Conservation (phyloP, 2,113 vertebrate species). For the Salvelinus sp. region DNA sequence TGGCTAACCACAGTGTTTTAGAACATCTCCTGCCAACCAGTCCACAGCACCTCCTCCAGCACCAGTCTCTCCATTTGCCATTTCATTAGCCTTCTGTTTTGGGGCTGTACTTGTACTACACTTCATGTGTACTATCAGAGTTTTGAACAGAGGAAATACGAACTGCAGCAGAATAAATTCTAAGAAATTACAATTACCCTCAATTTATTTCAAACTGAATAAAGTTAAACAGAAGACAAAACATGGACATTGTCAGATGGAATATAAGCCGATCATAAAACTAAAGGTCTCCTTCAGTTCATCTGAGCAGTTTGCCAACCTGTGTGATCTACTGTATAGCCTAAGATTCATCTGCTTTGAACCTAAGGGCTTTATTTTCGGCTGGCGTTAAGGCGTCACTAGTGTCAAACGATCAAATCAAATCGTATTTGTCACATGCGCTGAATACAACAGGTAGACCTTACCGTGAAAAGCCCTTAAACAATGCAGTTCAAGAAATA, state of each 20-base stretch:
- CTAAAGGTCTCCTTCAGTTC: no score
- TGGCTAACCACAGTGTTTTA: not conserved
- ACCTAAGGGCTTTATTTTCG: no score
- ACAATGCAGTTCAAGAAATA: no score
- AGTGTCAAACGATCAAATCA: no score
- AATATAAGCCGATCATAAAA: not conserved
- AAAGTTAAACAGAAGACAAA: conserved; percentile 54
- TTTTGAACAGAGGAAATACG: conserved; percentile 42
- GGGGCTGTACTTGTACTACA: conserved; percentile 17
- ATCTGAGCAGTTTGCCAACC: not conserved
- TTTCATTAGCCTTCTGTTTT: conserved; percentile 33
- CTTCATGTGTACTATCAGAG: conserved; percentile 28
- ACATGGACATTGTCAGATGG: conserved; percentile 50
- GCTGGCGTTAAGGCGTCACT: no score
- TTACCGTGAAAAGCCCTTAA: no score
- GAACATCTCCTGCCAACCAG: not conserved
- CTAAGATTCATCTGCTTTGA: no score
- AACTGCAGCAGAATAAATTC: conserved; percentile 14
- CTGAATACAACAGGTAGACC: no score
- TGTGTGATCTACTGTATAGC: not conserved
- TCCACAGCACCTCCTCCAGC: not conserved
- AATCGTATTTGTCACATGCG: no score
- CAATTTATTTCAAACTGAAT: conserved; percentile 57
- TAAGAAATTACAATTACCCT: conserved; percentile 35
- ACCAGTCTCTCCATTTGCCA: conserved; percentile 8